These are phyloP conservation scores for Aphaenogaster floridana DNA, from an alignment of 1,140 invertebrate genomes.

Conservation along the genomic window DNA sequence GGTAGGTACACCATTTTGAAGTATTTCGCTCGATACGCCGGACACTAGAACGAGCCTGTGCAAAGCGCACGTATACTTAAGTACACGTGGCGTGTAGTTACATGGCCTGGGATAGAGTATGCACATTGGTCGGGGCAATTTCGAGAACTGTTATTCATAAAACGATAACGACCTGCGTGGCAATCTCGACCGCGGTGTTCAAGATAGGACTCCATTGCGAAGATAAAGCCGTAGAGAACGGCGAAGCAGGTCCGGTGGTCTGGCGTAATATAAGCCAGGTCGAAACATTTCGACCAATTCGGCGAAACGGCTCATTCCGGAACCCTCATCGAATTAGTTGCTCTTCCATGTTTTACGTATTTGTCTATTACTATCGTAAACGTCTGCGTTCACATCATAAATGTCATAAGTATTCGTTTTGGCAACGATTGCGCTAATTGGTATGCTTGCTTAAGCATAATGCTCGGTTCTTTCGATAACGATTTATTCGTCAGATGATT, in stretches of 20 bases:
- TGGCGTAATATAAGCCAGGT: conserved; percentile 44
- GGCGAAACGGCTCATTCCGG: conserved; percentile 46
- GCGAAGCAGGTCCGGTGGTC: background rate
- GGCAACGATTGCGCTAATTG: background rate
- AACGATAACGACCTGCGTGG: conserved; percentile 74
- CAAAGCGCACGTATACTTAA: conserved; percentile 57
- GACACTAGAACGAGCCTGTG: conserved; percentile 37
- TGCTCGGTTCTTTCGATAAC: conserved; percentile 27
- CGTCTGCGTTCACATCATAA: background rate
- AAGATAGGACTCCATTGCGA: conserved; percentile 57
- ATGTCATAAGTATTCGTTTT: conserved; percentile 21
- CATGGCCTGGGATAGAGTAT: conserved; percentile 28
- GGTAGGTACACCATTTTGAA: conserved; percentile 56
- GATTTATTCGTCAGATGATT: conserved; percentile 40
- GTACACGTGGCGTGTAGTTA: conserved; percentile 43
- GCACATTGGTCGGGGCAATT: conserved; percentile 66
- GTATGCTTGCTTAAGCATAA: conserved; percentile 24
- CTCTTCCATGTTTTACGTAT: conserved; percentile 44
- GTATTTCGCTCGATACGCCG: conserved; percentile 67
- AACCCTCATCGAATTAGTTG: conserved; percentile 51
- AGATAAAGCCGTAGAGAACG: conserved; percentile 55
- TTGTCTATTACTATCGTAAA: conserved; percentile 45
- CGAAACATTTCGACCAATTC: conserved; percentile 48
- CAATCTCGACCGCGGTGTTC: conserved; percentile 61
- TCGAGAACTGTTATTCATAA: conserved; percentile 77